A percentile compares a stretch with the other conserved stretches of the same genome.
Conservation (phyloP, 2,113 vertebrate species). For the Oryzias curvinotus region DNA sequence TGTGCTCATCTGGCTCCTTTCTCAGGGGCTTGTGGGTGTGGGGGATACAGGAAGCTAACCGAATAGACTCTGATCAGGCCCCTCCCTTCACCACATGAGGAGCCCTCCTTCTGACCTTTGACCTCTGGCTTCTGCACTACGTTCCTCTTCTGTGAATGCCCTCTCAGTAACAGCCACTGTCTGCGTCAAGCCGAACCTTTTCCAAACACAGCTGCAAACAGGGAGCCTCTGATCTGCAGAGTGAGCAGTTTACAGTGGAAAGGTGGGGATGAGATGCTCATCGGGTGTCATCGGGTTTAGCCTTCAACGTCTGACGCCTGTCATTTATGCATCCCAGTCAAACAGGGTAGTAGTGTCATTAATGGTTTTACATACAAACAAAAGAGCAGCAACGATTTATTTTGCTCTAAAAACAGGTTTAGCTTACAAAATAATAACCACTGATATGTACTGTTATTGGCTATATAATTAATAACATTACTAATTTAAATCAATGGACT, state of each 20-base stretch:
- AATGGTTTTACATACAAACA: no score
- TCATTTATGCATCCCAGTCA: no score
- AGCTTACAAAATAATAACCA: no score
- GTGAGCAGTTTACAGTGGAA: constrained; percentile 8
- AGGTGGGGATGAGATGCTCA: not conserved
- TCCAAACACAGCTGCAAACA: constrained; percentile 65
- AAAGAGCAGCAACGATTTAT: no score
- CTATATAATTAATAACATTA: no score
- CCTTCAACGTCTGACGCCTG: no score
- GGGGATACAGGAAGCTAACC: constrained; percentile 62
- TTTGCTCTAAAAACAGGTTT: no score
- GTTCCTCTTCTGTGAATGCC: constrained; percentile 70
- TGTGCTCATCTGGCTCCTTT: constrained; percentile 78
- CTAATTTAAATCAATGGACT: no score
- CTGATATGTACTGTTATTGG: no score
- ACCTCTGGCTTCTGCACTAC: constrained; percentile 44
- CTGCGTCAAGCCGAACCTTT: constrained; percentile 62
- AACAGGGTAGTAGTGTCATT: no score
- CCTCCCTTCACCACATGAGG: constrained; percentile 51
- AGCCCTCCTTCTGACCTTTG: constrained; percentile 63
- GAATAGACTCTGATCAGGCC: constrained; percentile 52
- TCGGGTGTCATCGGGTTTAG: not conserved
- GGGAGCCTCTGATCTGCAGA: constrained; percentile 21
- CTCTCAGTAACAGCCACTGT: constrained; percentile 67
- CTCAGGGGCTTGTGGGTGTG: constrained; percentile 68